Conservation (phyloP, 1,140 invertebrate species). For the Brachionus manjavacas region DNA sequence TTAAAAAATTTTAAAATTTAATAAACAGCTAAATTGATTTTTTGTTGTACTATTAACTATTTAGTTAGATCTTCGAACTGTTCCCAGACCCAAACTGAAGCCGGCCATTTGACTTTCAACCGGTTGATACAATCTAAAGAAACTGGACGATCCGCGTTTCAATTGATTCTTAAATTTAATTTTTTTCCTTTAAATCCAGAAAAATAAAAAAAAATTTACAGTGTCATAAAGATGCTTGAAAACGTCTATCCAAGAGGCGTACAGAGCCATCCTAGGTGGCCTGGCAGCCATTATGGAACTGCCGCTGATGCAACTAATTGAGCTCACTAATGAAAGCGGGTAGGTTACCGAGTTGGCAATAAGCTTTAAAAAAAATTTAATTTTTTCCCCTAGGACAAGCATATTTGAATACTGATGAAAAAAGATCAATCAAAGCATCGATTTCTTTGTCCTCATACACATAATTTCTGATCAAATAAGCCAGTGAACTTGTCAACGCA, state of each 20-base stretch:
- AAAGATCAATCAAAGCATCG: conserved; percentile 14
- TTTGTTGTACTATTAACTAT: not conserved
- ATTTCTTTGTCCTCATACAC: conserved; percentile 14
- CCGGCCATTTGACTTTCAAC: not conserved
- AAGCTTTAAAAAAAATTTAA: not conserved
- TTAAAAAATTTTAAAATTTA: not conserved
- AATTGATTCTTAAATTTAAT: conserved; percentile 2
- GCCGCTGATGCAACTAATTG: conserved; percentile 25
- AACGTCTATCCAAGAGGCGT: conserved; percentile 26
- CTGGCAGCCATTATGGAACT: not conserved
- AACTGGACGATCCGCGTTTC: conserved; percentile 30
- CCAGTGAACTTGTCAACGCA: not conserved
- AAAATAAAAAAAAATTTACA: not conserved
- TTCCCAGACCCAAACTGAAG: conserved; percentile 15
- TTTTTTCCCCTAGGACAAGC: not conserved
- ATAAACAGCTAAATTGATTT: not conserved
- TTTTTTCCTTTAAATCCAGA: too few relatives aligned
- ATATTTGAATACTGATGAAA: not conserved
- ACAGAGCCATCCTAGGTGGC: conserved; percentile 21
- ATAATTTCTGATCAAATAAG: conserved; percentile 18
- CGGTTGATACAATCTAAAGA: conserved; percentile 22
- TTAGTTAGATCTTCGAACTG: not conserved
- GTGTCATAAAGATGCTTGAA: conserved; percentile 7
- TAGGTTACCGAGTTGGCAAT: conserved; percentile 20
- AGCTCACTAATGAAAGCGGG: conserved; percentile 25